Percentiles rank a stretch among this genome's conserved stretches.
Evolutionary conservation across 1,140 invertebrate genomes (phyloP).

Genomic region (Tribolium madens): DNA sequence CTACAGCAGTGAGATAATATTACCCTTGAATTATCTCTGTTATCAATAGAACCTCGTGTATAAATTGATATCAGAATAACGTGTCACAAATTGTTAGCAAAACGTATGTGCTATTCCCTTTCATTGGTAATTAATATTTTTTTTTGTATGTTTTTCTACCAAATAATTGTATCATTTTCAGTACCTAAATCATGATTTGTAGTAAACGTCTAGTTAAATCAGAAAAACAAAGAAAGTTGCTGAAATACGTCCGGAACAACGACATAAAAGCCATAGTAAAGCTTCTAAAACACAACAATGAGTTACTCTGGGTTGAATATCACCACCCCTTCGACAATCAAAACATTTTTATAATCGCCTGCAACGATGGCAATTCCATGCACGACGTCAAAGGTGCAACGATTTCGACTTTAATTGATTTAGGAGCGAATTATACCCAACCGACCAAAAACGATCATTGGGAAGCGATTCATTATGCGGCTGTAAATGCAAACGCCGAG

Average conservation of each 20-base stretch:
- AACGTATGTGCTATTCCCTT: background rate
- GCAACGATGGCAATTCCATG: background rate
- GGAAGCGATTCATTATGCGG: conserved; percentile 11
- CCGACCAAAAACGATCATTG: conserved; percentile 5
- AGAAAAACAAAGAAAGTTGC: background rate
- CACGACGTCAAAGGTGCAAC: background rate
- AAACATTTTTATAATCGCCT: background rate
- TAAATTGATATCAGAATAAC: too few relatives aligned
- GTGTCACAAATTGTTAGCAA: background rate
- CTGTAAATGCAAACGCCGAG: background rate
- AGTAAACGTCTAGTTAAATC: background rate
- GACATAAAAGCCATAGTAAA: background rate
- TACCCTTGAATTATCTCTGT: background rate
- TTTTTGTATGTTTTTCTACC: too few relatives aligned
- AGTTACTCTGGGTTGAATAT: background rate
- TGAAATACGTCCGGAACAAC: background rate
- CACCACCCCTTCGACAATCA: background rate
- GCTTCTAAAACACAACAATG: background rate
- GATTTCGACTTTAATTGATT: conserved; percentile 7
- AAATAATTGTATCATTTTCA: background rate
- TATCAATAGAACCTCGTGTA: background rate
- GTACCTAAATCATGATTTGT: background rate
- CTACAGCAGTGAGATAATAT: too few relatives aligned
- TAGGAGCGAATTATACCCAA: background rate
- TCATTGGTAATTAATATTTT: background rate